Evolutionary conservation across 2,113 vertebrate genomes (phyloP), one percentile per base, ranked within the genome.

Genomic region (Caretta caretta): DNA sequence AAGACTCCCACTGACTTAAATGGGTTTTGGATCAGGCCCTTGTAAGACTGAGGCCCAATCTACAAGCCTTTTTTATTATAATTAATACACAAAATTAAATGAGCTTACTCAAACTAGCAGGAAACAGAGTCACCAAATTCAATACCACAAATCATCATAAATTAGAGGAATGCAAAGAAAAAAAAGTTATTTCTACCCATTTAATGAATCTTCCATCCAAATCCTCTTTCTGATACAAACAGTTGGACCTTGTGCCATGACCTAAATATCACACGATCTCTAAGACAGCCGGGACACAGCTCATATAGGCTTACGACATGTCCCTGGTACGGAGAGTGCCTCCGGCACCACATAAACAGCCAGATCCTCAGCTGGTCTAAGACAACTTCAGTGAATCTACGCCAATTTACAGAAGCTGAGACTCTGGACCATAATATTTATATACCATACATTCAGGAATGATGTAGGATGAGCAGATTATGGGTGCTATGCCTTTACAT

Each of bases 391-490:
- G 12, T 76, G 72, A 25, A 76, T 42, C 72, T 25, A 12, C 3
- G 16, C 16, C 35, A 69, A 9, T 69, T 35, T 9, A 46, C 59
- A 20, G 54, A 29, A 25, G 51, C 19, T 10, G 49, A 38, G 62
- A 53, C 59, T 80, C 48, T 22, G 38, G 29, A 11, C 31, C 35
- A 5, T 16, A 13, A 65, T 65, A n/a, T n/a, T 35, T 54, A 11
- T 31, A 59, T 80, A 46, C 6, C 29, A n/a, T 2, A n/a, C 62
- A 17, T 65, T 65, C 62, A 19, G 14, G 65, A 8, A 72, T 19
- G n/a, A 81, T 1, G 0, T 31, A 35, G 84, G n/a, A 62, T 0
- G 0, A 80, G 27, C n/a, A 65, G 38, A 27, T 2, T 54, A 17
- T 12, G 48, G 49, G 25, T 8, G 10, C 53, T 53, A 53, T 20